Conservation (phyloP, 1,140 invertebrate genomes). For the Euglossa dilemma region DNA sequence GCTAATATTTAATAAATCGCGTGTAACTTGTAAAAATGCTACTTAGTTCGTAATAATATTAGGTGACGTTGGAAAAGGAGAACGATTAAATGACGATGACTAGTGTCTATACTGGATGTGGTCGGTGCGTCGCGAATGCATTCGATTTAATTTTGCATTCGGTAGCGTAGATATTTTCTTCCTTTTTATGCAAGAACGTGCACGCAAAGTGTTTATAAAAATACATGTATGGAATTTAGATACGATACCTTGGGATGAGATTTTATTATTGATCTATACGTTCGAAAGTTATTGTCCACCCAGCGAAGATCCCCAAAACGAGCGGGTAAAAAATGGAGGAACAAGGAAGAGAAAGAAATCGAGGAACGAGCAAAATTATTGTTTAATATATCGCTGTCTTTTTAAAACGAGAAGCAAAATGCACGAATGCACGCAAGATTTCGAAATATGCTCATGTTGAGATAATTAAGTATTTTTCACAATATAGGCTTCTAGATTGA, state of each 20-base stretch:
- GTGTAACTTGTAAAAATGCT: conserved; percentile 51
- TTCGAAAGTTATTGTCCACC: neutral
- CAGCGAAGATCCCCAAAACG: neutral
- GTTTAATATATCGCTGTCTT: conserved; percentile 10
- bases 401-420: conserved; percentile 22
- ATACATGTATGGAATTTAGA: neutral
- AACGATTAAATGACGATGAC: neutral
- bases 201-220: conserved; percentile 16
- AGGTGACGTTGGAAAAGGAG: neutral
- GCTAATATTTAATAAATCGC: conserved; percentile 61
- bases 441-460: conserved; percentile 58
- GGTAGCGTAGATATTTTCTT: neutral
- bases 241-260: neutral
- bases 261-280: conserved; percentile 12
- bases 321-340: conserved; percentile 2
- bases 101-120: conserved; percentile 7
- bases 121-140: neutral
- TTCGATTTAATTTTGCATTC: conserved; percentile 9
- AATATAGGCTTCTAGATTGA: conserved; percentile 49
- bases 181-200: conserved; percentile 11
- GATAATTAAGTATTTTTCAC: conserved; percentile 61
- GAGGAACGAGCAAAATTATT: neutral
- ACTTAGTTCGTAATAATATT: conserved; percentile 55
- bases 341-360: neutral
- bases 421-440: conserved; percentile 38